These are phyloP conservation scores for Pipistrellus pipistrellus DNA, from an alignment of 2,797 vertebrate genomes.

Conservation along the genomic window DNA sequence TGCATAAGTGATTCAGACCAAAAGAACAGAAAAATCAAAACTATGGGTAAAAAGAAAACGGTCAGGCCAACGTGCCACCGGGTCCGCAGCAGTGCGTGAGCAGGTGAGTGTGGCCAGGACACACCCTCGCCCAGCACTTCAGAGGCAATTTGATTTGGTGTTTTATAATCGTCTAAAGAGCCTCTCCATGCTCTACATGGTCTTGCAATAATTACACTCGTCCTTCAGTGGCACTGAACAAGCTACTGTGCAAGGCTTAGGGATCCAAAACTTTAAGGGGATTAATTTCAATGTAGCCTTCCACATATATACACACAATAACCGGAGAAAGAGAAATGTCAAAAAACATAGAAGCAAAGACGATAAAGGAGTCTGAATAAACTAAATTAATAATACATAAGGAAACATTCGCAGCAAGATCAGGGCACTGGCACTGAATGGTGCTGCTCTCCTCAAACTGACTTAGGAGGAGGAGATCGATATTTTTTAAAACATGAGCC, in stretches of 20 bases:
- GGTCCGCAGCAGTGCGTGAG: fast-evolving
- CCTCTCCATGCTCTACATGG: background rate
- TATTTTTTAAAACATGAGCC: constrained; percentile 5
- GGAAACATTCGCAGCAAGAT: background rate
- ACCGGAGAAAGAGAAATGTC: constrained; percentile 45
- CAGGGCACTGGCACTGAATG: background rate
- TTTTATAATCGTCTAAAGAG: background rate
- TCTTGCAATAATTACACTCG: background rate
- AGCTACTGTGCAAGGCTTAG: background rate
- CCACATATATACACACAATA: background rate
- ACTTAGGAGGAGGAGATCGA: background rate
- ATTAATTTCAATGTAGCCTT: constrained; percentile 56
- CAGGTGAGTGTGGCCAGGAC: background rate
- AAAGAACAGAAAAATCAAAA: constrained; percentile 10
- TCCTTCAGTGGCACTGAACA: constrained; percentile 13
- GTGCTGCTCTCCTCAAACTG: background rate
- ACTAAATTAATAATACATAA: constrained; percentile 1
- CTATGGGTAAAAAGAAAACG: background rate
- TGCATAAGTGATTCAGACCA: constrained; percentile 39
- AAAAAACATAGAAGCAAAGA: constrained; percentile 27
- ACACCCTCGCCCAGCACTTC: background rate
- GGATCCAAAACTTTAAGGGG: constrained; percentile 26
- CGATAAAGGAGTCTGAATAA: constrained; percentile 42
- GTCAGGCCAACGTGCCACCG: background rate
- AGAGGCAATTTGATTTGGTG: fast-evolving